Percentiles rank a stretch among this genome's conserved stretches.
phyloP scores from a whole-genome alignment of 2,797 vertebrate species.

The Enteromius paludinosus region DNA sequence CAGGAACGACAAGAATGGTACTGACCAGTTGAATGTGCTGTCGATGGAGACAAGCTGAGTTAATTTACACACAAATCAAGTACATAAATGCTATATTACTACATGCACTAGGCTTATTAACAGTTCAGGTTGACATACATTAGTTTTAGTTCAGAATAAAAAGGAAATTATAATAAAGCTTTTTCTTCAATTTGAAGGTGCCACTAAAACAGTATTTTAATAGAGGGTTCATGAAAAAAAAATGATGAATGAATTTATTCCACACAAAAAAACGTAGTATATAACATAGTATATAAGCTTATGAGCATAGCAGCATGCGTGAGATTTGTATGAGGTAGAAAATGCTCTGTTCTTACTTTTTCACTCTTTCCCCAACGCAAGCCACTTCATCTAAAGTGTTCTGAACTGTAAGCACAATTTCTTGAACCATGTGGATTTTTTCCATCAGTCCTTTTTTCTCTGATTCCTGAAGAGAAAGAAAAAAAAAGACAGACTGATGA shows the following conservation, averaged over 20 bases:
- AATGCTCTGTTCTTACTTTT: constrained; percentile 85
- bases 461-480: constrained; percentile 80
- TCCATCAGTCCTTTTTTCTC: constrained; percentile 94
- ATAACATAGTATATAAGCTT: background rate
- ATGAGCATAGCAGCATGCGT: background rate
- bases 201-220: background rate
- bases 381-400: constrained; percentile 89
- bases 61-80: background rate
- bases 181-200: background rate
- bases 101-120: background rate
- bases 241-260: background rate
- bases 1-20: constrained; percentile 89
- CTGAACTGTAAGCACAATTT: constrained; percentile 91
- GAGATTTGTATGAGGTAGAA: constrained; percentile 21
- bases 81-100: background rate
- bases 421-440: constrained; percentile 97
- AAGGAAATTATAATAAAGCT: background rate
- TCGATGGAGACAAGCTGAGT: constrained; percentile 31
- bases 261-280: background rate
- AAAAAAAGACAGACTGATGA: constrained; percentile 72
- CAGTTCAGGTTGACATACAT: background rate
- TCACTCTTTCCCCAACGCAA: constrained; percentile 91
- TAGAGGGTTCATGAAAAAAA: background rate
- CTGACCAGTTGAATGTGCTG: constrained; percentile 97
- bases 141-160: background rate